Percentiles rank a stretch among this genome's conserved stretches.
These are phyloP conservation scores for Diglossa cyanea DNA, from an alignment of 2,797 vertebrate species.

Conservation along the genomic window DNA sequence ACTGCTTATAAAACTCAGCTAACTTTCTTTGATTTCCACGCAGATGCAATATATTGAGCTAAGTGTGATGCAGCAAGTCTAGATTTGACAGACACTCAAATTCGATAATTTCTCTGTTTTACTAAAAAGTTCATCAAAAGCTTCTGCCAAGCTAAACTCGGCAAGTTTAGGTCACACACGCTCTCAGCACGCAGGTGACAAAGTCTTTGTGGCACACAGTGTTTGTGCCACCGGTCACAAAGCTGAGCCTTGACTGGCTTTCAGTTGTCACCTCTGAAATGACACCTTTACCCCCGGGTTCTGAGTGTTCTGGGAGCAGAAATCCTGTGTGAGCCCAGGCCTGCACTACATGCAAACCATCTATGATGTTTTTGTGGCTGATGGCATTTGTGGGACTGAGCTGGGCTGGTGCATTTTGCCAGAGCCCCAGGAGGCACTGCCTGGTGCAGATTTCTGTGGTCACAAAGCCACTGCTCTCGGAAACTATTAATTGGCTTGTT, in stretches of 20 bases:
- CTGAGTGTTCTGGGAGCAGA: background rate
- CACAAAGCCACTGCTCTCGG: background rate
- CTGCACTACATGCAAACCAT: background rate
- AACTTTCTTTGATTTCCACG: background rate
- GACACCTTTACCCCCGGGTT: background rate
- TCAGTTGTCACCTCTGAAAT: background rate
- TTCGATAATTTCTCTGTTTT: background rate
- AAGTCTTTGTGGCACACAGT: too few species aligned
- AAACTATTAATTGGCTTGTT: constrained; percentile 7
- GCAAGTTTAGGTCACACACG: background rate
- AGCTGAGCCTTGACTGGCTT: background rate
- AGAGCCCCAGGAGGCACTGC: background rate
- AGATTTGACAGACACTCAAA: background rate
- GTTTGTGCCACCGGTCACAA: background rate
- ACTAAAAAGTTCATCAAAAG: background rate
- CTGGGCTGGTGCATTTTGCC: background rate
- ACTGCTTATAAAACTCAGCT: background rate
- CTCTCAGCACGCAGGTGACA: background rate
- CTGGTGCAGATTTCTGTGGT: background rate
- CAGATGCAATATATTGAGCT: background rate
- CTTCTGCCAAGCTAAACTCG: background rate
- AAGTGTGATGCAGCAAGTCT: background rate
- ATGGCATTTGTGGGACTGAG: background rate
- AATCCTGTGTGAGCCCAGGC: background rate
- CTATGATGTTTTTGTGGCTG: rapidly evolving